Conservation (phyloP, 2,113 vertebrate genomes). For the Amphilophus citrinellus region DNA sequence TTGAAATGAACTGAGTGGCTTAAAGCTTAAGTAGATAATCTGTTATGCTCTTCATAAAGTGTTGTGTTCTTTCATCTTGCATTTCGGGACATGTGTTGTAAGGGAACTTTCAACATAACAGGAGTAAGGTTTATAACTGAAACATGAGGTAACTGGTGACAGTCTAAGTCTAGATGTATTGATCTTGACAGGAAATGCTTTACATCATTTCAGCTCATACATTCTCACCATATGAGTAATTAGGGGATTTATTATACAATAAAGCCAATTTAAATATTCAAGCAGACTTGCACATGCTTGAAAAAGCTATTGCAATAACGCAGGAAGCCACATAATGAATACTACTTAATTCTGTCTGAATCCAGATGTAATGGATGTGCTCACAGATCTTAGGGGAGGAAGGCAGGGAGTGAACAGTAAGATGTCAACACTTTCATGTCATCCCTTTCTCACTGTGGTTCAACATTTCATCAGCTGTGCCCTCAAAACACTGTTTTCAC, state of each 20-base stretch:
- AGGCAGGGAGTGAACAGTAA: conserved; percentile 39
- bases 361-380: conserved; percentile 69
- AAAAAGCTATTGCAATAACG: conserved; percentile 46
- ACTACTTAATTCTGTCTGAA: conserved; percentile 67
- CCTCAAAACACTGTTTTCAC: conserved; percentile 56
- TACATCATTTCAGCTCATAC: background rate
- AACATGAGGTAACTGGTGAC: conserved; percentile 46
- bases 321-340: conserved; percentile 64
- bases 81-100: conserved; percentile 38
- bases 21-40: background rate
- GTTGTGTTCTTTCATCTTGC: conserved; percentile 35
- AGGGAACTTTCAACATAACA: conserved; percentile 36
- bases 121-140: conserved; percentile 43
- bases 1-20: conserved; percentile 7
- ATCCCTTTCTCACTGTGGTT: conserved; percentile 50
- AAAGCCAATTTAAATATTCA: conserved; percentile 16
- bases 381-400: conserved; percentile 53
- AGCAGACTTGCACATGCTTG: conserved; percentile 32
- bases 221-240: conserved; percentile 58
- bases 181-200: conserved; percentile 52
- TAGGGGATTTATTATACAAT: conserved; percentile 52
- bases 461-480: conserved; percentile 72
- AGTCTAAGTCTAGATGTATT: conserved; percentile 36
- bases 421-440: conserved; percentile 70
- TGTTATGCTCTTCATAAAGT: conserved; percentile 12